Base-by-base conservation (phyloP, 1,140 invertebrate species). In the Ruditapes philippinarum region DNA sequence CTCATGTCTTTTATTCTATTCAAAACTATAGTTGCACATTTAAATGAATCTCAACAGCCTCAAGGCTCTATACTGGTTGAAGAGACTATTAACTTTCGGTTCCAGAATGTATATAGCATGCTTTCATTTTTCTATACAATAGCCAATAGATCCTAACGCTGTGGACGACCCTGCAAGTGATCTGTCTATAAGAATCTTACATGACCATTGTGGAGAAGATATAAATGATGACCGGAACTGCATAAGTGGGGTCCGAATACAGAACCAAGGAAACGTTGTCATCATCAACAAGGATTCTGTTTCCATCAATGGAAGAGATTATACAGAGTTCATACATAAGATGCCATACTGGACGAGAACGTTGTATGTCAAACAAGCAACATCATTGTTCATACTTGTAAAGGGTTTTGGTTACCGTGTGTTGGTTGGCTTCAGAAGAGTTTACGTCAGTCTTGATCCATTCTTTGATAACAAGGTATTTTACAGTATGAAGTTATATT, bases 381-480 rank as follows among this genome's bases (percentile, higher is more conserved):
- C 14, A 73, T 60, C 22, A 11, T 73, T 14, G 84, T 83, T 45
- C 5, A 74, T 38, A 42, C 22, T 83, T 33, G 70, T 84, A 7
- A 54, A 49, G n/a, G 88, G 88, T 3, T 84, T 89, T 40, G 88
- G 88, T 17, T 84, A 83, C 70, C 68, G 57, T 11, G 38, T 89
- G 28, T 33, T 83, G 9, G 74, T 38, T 57, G 88, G 88, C 19
- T 54, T 57, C 31, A 51, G 62, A 54, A 33, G 79, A 38, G 9
- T 89, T 17, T 89, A 89, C 57, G 54, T 89, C 80, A 84, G 42
- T 25, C 22, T 84, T 25, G 65, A 82, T n/a, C 88, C 88, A 12
- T 89, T 84, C 68, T 89, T 82, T 42, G 62, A 73, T 25, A 89
- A 76, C 68, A 74, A 84, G 80, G 87, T 89, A 54, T 12, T 33